Conservation (phyloP, 2,797 vertebrate species). For the Scomberomorus guttatus region DNA sequence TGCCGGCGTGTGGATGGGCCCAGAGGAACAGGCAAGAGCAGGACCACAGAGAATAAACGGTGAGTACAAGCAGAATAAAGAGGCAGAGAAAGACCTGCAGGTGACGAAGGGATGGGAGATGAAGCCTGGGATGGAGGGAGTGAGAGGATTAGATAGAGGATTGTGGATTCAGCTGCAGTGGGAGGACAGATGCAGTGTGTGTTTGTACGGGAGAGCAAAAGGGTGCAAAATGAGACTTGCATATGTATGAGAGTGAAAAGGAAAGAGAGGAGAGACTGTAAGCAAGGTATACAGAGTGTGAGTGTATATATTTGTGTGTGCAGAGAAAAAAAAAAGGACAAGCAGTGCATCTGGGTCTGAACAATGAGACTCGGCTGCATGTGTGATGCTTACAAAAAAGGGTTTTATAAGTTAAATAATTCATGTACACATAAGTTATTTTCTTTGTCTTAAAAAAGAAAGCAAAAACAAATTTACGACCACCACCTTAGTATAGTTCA, state of each 20-base stretch:
- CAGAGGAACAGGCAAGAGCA: constrained; percentile 22
- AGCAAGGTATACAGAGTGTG: not conserved
- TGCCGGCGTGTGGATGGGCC: not conserved
- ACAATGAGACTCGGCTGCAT: not conserved
- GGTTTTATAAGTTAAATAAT: no score
- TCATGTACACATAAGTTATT: no score
- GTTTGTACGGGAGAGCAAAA: constrained; percentile 10
- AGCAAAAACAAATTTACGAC: no score
- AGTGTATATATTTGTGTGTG: not conserved
- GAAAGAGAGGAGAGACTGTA: not conserved
- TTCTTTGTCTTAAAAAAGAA: no score
- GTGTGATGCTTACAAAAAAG: no score
- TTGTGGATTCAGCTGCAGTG: constrained; percentile 19
- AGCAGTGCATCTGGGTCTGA: not conserved
- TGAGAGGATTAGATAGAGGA: constrained; percentile 6
- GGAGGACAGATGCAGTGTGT: constrained; percentile 8
- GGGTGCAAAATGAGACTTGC: not conserved
- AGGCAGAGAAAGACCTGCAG: constrained; percentile 30
- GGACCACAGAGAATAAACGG: constrained; percentile 25
- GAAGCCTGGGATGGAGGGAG: constrained; percentile 2
- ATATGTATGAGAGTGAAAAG: constrained; percentile 9
- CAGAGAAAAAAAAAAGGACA: not conserved
- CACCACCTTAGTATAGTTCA: no score
- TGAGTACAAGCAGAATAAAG: constrained; percentile 23
- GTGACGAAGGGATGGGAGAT: constrained; percentile 8